Evolutionary conservation across 2,888 invertebrate genomes (phyloP).

Genomic region (Rhingia rostrata): DNA sequence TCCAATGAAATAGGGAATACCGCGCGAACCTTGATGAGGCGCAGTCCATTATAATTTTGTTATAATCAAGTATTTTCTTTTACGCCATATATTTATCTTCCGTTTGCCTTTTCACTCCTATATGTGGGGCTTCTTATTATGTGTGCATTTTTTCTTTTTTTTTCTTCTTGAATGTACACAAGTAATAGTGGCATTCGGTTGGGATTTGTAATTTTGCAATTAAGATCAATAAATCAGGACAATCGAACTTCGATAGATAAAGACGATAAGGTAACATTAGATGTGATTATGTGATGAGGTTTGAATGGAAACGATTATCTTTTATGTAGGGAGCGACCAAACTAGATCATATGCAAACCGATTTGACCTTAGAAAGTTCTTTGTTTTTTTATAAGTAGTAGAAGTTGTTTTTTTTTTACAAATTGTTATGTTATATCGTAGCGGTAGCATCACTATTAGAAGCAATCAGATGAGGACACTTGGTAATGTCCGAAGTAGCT

Average conservation of each 20-base stretch:
- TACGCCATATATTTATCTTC: constrained; percentile 43
- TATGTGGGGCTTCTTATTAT: constrained; percentile 30
- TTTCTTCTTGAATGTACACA: constrained; percentile 41
- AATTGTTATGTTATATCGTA: no score
- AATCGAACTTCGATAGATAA: constrained; percentile 43
- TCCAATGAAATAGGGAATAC: constrained; percentile 65
- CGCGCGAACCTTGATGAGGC: constrained; percentile 59
- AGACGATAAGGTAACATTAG: neutral
- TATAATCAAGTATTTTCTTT: constrained; percentile 68
- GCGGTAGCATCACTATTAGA: no score
- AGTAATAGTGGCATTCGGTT: constrained; percentile 48
- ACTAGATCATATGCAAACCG: no score
- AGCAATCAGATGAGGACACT: no score
- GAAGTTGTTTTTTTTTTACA: no score
- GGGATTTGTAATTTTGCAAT: constrained; percentile 60
- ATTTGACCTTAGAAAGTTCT: no score
- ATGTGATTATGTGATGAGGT: neutral
- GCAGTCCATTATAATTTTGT: constrained; percentile 70
- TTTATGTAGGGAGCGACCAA: no score
- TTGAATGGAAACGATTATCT: neutral
- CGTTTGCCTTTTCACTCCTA: constrained; percentile 8
- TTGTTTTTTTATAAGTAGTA: no score
- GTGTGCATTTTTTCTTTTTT: constrained; percentile 21
- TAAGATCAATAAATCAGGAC: constrained; percentile 68
- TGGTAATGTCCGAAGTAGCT: no score